A percentile compares a stretch with the other conserved stretches of the same genome.
These are phyloP conservation scores for Halocaridina rubra DNA, from an alignment of 2,888 invertebrate species.

Conservation along the genomic window DNA sequence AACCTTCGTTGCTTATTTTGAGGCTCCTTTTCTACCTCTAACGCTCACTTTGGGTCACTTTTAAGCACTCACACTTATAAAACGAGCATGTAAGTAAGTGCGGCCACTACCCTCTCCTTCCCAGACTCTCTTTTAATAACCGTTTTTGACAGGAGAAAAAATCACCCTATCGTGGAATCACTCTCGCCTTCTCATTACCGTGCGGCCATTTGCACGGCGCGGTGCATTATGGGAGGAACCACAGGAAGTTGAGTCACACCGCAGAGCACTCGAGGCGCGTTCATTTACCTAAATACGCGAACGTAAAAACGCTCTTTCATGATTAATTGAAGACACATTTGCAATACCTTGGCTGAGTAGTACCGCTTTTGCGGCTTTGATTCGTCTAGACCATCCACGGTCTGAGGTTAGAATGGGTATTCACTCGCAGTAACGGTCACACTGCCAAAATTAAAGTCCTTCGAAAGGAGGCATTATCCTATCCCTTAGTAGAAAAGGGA, in stretches of 20 bases:
- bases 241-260: constrained; percentile 48
- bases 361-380: too few relatives aligned
- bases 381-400: too few relatives aligned
- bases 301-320: too few relatives aligned
- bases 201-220: constrained; percentile 41
- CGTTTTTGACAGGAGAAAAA: background rate
- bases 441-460: too few relatives aligned
- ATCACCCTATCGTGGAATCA: background rate
- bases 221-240: constrained; percentile 44
- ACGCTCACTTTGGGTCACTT: background rate
- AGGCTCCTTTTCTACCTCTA: background rate
- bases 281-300: background rate
- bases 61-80: background rate
- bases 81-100: background rate
- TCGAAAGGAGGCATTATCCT: too few relatives aligned
- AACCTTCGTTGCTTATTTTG: background rate
- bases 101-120: background rate
- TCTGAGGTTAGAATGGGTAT: too few relatives aligned
- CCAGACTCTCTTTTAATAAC: background rate
- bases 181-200: background rate
- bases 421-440: too few relatives aligned
- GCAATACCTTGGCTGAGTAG: too few relatives aligned
- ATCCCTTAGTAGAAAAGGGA: too few relatives aligned
- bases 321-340: too few relatives aligned
- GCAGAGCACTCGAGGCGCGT: background rate